Percentiles rank a stretch among this genome's conserved stretches.
Conservation (phyloP, 2,888 invertebrate species). For the Neoaliturus tenellus region DNA sequence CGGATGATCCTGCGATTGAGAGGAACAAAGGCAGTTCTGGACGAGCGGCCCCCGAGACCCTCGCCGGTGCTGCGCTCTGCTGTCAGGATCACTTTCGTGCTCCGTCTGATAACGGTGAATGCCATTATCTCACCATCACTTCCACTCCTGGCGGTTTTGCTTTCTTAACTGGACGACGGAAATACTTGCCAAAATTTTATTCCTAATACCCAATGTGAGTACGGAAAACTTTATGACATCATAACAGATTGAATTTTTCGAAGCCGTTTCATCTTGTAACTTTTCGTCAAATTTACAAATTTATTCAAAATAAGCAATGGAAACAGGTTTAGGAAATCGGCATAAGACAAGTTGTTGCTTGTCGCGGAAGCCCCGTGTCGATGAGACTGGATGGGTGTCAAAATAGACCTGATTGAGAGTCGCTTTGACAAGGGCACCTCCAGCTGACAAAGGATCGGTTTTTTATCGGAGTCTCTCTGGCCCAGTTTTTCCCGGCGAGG, state of each 20-base stretch:
- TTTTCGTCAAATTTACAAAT: too few species aligned
- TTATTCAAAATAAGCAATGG: too few species aligned
- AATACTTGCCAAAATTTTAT: too few species aligned
- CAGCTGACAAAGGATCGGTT: slow-evolving; percentile 38
- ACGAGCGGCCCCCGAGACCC: background rate
- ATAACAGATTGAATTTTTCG: too few species aligned
- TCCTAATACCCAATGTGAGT: too few species aligned
- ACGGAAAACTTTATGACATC: too few species aligned
- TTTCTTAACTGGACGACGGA: too few species aligned
- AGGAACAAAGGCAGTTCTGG: background rate
- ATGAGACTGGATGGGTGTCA: background rate
- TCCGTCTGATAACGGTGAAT: background rate
- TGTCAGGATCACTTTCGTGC: background rate
- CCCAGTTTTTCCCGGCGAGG: slow-evolving; percentile 20
- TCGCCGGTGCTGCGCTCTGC: background rate
- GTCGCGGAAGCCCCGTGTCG: background rate
- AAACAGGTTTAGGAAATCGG: too few species aligned
- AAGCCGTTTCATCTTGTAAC: too few species aligned
- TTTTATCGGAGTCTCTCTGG: background rate
- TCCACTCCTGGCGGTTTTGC: background rate
- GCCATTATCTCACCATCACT: background rate
- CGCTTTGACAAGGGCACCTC: slow-evolving; percentile 39
- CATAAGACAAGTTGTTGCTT: too few species aligned
- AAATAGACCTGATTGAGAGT: background rate
- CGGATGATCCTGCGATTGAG: background rate